Evolutionary conservation across 2,113 vertebrate genomes (phyloP).

Genomic region (Polypterus bichir): DNA sequence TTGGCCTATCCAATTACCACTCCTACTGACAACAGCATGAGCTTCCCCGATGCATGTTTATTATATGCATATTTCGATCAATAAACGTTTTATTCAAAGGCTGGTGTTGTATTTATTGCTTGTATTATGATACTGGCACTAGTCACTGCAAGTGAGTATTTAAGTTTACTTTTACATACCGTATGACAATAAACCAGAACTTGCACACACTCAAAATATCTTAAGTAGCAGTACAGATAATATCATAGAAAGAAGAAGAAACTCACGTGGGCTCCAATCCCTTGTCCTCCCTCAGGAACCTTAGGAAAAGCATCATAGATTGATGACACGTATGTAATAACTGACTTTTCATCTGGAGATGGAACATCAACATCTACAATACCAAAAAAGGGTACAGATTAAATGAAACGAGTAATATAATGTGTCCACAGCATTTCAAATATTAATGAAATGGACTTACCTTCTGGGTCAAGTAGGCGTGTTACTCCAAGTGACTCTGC

Average conservation of each 20-base stretch:
- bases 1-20: too few relatives aligned
- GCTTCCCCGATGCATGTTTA: too few relatives aligned
- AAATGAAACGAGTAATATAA: neutral
- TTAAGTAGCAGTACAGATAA: too few relatives aligned
- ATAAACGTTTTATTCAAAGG: too few relatives aligned
- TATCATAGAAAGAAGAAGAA: neutral
- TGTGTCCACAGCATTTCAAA: too few relatives aligned
- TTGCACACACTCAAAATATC: too few relatives aligned
- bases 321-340: conserved; percentile 96
- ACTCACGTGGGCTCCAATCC: conserved; percentile 75
- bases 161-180: neutral
- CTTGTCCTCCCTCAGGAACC: conserved; percentile 91
- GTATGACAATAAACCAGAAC: too few relatives aligned
- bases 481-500: conserved; percentile 90
- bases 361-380: conserved; percentile 84
- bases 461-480: conserved; percentile 84
- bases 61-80: too few relatives aligned
- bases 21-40: too few relatives aligned
- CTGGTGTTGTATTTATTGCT: too few relatives aligned
- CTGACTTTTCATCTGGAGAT: conserved; percentile 92
- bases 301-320: conserved; percentile 98
- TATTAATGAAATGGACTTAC: conserved; percentile 37
- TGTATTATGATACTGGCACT: too few relatives aligned
- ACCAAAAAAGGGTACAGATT: neutral
- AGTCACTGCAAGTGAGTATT: neutral